Evolutionary conservation across 2,888 invertebrate genomes (phyloP), one percentile per base, ranked within the genome.

Genomic region (Pseudoips prasinana): DNA sequence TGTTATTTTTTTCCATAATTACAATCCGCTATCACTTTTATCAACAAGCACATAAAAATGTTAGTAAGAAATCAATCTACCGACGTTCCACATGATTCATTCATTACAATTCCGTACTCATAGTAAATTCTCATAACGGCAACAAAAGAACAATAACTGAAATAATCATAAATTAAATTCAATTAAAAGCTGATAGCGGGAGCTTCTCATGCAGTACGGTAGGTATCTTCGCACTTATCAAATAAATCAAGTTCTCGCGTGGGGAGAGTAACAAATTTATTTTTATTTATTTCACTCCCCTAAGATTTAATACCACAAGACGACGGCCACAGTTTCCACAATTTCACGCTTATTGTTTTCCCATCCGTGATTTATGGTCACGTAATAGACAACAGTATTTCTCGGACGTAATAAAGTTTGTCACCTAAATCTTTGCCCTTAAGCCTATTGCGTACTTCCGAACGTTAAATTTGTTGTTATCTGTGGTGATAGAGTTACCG

Each of bases 301-400:
- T 64, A 85, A 87, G 86, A 87, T 85, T 85, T 87, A 87, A 83
- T 81, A 73, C 78, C 79, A 58, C 53, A 73, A 85, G 78, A 83
- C 78, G 80, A 78, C 83, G 76, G 59, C 71, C 79, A 58, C 84
- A 84, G 85, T 87, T 88, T 88, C 87, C 88, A 88, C 88, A 87
- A 88, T 88, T 88, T 88, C 88, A 87, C 88, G 88, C 88, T 86
- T 87, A 88, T 88, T 88, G 88, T 88, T 88, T 88, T 87, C 87
- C 87, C 87, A 87, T 88, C 88, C 84, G 71, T 85, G 88, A 88
- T 88, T 88, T 88, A 88, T 78, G 80, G 65, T 56, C 73, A 57
- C 64, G 79, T 87, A 88, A 87, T 88, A 82, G 85, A 81, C 75
- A 73, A 76, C 83, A 73, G 76, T 85, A 84, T 85, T 82, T 82